phyloP scores from a whole-genome alignment of 2,888 invertebrate genomes.

The Azorinus chamasolen region DNA sequence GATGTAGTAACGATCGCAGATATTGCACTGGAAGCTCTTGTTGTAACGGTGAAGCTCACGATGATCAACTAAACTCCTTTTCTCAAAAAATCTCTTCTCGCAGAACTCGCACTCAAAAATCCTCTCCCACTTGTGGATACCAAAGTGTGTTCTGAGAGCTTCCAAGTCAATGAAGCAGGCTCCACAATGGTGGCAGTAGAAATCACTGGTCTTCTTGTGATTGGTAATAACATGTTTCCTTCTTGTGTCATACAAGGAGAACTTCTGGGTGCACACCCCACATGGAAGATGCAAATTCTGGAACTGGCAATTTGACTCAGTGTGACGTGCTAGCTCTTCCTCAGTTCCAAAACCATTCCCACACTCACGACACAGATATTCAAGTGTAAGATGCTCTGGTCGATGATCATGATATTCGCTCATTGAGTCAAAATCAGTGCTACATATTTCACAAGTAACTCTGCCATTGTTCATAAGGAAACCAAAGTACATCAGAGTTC shows the following conservation, averaged over 20 bases:
- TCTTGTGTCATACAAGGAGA: constrained; percentile 48
- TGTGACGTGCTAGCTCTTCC: constrained; percentile 40
- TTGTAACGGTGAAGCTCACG: constrained; percentile 34
- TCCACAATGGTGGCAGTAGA: constrained; percentile 56
- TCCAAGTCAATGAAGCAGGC: constrained; percentile 24
- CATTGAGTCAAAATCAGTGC: constrained; percentile 51
- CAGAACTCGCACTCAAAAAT: constrained; percentile 53
- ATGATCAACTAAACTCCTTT: constrained; percentile 55
- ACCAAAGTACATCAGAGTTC: constrained; percentile 58
- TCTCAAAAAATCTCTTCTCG: constrained; percentile 53
- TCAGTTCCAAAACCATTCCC: constrained; percentile 49
- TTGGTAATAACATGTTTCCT: constrained; percentile 46
- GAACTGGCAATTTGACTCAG: constrained; percentile 28
- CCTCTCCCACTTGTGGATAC: constrained; percentile 39
- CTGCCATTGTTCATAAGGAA: constrained; percentile 43
- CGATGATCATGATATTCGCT: constrained; percentile 50
- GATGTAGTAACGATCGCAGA: constrained; percentile 43
- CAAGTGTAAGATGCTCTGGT: constrained; percentile 40
- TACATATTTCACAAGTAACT: constrained; percentile 57
- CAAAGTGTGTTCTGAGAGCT: constrained; percentile 36
- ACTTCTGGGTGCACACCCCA: constrained; percentile 42
- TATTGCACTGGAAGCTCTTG: constrained; percentile 45
- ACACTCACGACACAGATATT: constrained; percentile 41
- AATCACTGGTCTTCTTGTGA: constrained; percentile 44
- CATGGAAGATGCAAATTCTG: constrained; percentile 44